Base-by-base conservation (phyloP, 1,140 invertebrate species). In the Galleria mellonella region DNA sequence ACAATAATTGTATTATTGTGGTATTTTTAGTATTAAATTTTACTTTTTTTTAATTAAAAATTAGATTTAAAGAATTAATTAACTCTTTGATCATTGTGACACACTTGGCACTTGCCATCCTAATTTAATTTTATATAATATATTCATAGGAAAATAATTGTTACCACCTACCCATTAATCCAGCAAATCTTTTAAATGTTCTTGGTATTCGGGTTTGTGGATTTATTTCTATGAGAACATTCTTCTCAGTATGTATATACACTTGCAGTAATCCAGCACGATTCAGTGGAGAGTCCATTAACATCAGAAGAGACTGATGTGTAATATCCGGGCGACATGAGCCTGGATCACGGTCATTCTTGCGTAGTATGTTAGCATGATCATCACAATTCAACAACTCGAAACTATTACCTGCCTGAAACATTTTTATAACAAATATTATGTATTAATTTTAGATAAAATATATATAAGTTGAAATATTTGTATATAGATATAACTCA, bases 151-250 rank as follows among this genome's bases (percentile, higher is more conserved):
- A n/a, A n/a, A 50, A 47, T 55, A 68, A 2, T 32, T 9, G 9
- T 23, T 23, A 23, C 2, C 17, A 33, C 83, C 85, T 90, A 97
- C 96, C 96, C 93, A 99, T 99, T 10, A 99, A 86, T 32, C 97
- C 98, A 71, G 97, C 96, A 90, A 99, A 99, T 72, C 98, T 89
- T 74, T 99, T 98, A 73, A 98, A 99, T 9, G 98, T 99, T 64
- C 98, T 90, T 0, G 98, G 98, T 74, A 99, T 98, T 71, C 98
- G 92, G 6, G 97, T 99, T 84, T 99, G 97, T 33, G 98, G 98
- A 88, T 98, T 97, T 13, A 99, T 92, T 92, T 99, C 97, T 67
- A 99, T 99, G 0, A 99, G 87, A 32, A 99, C 97, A 91, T 99
- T 99, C 72, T 96, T 95, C 63, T 94, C 94, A 30, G 98, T 99